Conservation (phyloP, 2,113 vertebrate species). For the Lichenostomus cassidix region DNA sequence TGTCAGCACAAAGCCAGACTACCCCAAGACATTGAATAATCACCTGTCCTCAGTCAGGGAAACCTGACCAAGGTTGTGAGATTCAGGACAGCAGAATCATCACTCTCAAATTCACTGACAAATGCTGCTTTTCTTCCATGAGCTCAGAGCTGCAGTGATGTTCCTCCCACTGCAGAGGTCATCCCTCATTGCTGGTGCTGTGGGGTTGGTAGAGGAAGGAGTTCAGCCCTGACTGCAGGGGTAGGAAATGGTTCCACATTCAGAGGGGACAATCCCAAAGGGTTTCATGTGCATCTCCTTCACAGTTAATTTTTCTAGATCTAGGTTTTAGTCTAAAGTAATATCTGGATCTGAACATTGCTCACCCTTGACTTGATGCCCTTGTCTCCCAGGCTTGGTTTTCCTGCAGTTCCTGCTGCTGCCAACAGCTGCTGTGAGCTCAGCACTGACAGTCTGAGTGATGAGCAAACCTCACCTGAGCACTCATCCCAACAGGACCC, state of each 20-base stretch:
- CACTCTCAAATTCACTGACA: neutral
- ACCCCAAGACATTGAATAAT: neutral
- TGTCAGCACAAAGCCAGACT: neutral
- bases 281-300: neutral
- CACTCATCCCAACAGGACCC: neutral
- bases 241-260: neutral
- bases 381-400: neutral
- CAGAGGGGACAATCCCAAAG: neutral
- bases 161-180: neutral
- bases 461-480: too few species aligned
- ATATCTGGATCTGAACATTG: neutral
- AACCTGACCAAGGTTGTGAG: neutral
- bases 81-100: neutral
- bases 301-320: constrained; percentile 4
- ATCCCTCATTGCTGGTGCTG: neutral
- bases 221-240: neutral
- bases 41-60: neutral
- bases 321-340: neutral
- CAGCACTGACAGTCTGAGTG: neutral
- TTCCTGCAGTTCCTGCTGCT: neutral
- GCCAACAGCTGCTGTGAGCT: neutral
- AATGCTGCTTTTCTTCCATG: neutral
- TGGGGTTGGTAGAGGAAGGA: neutral
- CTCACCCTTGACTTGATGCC: neutral
- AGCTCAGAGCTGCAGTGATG: neutral